These are phyloP conservation scores for Dryobates pubescens DNA, from an alignment of 2,797 vertebrate species.

Conservation along the genomic window DNA sequence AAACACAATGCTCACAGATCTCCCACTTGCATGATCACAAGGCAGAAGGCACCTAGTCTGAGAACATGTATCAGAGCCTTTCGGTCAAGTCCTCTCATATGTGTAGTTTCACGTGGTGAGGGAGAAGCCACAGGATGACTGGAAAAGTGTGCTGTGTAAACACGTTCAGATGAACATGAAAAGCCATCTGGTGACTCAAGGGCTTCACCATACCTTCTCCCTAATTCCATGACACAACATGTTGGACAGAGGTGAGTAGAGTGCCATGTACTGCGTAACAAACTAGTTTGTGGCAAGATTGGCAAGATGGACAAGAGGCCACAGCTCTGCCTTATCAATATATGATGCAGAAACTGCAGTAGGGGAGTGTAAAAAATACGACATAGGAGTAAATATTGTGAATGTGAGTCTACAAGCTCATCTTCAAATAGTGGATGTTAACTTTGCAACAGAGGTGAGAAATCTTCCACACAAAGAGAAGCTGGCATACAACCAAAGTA, in stretches of 20 bases:
- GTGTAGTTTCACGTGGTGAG: background rate
- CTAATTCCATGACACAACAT: fast-evolving
- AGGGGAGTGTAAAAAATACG: background rate
- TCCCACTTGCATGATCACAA: fast-evolving
- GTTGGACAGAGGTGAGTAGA: fast-evolving
- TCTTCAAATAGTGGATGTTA: background rate
- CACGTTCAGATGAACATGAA: background rate
- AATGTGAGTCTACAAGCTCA: background rate
- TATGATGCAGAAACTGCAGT: background rate
- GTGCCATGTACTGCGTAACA: fast-evolving
- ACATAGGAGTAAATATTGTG: background rate
- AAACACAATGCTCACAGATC: background rate
- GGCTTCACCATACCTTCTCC: background rate
- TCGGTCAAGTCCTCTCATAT: background rate
- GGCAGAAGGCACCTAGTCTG: background rate
- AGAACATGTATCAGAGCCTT: background rate
- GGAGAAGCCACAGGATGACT: background rate
- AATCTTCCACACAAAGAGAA: background rate
- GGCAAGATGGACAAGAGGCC: background rate
- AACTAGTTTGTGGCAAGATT: background rate
- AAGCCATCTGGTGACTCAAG: background rate
- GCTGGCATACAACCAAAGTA: background rate
- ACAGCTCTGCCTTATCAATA: background rate
- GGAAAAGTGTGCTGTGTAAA: background rate
- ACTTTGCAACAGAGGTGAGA: background rate